Evolutionary conservation across 2,797 vertebrate species (phyloP).

Genomic region (Podargus strigoides): DNA sequence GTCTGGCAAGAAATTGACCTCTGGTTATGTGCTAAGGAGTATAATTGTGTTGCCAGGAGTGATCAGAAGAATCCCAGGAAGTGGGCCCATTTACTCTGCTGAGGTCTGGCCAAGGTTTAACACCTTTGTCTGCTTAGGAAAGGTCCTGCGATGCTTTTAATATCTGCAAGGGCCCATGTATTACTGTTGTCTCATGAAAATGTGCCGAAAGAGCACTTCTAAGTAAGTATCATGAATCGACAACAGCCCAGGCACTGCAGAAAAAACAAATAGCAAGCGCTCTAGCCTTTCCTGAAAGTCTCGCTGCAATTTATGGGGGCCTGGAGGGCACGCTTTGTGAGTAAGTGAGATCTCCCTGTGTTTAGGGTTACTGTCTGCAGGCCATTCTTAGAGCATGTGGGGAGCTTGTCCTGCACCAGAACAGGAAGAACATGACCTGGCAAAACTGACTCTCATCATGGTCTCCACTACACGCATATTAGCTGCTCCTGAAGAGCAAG

Average conservation of each 20-base stretch:
- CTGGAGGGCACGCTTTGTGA: neutral
- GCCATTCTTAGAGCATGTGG: neutral
- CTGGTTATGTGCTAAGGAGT: neutral
- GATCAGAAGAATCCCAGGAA: neutral
- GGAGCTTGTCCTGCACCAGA: neutral
- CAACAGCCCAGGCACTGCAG: neutral
- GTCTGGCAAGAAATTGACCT: neutral
- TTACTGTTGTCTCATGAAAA: neutral
- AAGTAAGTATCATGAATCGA: neutral
- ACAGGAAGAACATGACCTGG: neutral
- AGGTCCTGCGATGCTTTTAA: neutral
- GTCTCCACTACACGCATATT: neutral
- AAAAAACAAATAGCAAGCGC: neutral
- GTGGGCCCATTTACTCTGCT: accelerated
- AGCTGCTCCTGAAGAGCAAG: neutral
- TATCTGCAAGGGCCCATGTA: accelerated
- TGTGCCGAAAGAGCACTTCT: neutral
- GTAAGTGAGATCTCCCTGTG: neutral
- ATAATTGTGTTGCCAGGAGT: neutral
- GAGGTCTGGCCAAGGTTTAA: neutral
- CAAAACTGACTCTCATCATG: neutral
- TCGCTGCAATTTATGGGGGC: neutral
- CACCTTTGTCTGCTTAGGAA: neutral
- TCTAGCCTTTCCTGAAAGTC: neutral
- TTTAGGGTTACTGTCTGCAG: constrained; percentile 28